phyloP scores from a whole-genome alignment of 2,113 vertebrate species.

The Onychorhynchus coronatus region DNA sequence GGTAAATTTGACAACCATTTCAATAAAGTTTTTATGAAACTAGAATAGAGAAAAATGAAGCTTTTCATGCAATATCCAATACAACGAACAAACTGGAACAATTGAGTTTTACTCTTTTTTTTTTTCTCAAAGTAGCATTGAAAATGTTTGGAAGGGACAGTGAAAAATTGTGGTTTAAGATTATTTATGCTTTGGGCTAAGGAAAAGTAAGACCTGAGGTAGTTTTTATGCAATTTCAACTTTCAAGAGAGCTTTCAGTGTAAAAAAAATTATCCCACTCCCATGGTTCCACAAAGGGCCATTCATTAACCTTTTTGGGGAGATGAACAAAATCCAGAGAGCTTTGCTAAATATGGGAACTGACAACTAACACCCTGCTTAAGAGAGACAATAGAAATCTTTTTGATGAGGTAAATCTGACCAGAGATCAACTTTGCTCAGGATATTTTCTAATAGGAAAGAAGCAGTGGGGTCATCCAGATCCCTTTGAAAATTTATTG shows the following conservation, averaged over 20 bases:
- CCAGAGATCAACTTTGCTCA: background rate
- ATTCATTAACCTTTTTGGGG: background rate
- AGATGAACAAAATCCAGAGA: background rate
- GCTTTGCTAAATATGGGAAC: background rate
- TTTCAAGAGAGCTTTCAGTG: background rate
- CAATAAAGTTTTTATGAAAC: background rate
- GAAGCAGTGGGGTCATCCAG: slow-evolving; percentile 30
- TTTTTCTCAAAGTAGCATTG: background rate
- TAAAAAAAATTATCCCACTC: background rate
- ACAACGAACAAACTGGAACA: background rate
- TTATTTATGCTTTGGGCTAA: background rate
- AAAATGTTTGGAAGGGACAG: background rate
- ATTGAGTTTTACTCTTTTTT: background rate
- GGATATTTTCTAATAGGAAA: slow-evolving; percentile 15
- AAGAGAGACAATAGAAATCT: background rate
- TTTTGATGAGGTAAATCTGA: slow-evolving; percentile 37
- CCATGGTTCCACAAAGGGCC: background rate
- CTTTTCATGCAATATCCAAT: background rate
- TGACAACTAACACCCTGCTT: background rate
- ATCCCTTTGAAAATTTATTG: slow-evolving; percentile 83
- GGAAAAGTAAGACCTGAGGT: background rate
- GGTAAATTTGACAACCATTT: background rate
- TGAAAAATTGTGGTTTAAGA: background rate
- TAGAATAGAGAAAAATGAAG: background rate
- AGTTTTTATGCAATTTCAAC: background rate